A percentile compares a stretch with the other conserved stretches of the same genome.
Evolutionary conservation across 2,888 invertebrate species (phyloP).

Genomic region (Autographa gamma): DNA sequence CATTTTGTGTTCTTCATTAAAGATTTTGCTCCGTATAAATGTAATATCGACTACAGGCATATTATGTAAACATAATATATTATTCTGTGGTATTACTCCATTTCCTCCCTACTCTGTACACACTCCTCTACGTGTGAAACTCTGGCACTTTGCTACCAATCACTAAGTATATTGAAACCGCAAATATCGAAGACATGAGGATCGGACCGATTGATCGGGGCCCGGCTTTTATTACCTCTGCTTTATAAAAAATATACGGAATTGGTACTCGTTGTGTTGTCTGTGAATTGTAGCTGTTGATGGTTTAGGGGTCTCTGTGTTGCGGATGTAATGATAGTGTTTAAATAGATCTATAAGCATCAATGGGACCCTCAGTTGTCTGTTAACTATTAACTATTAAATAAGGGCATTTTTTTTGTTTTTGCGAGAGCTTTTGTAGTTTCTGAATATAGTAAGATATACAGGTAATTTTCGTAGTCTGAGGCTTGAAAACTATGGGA

Average conservation of each 20-base stretch:
- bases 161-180: conserved; percentile 64
- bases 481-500: too few relatives aligned
- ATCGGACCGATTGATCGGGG: conserved; percentile 47
- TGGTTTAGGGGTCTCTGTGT: neutral
- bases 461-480: too few relatives aligned
- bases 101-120: neutral
- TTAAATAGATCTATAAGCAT: neutral
- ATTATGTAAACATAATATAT: too few relatives aligned
- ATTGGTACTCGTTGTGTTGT: conserved; percentile 15
- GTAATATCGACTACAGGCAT: too few relatives aligned
- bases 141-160: conserved; percentile 54
- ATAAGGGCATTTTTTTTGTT: too few relatives aligned
- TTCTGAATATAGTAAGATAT: too few relatives aligned
- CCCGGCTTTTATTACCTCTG: conserved; percentile 15
- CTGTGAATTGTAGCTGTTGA: conserved; percentile 11
- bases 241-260: conserved; percentile 48
- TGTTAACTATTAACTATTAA: too few relatives aligned
- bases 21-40: too few relatives aligned
- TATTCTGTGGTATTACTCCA: conserved; percentile 4
- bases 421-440: too few relatives aligned
- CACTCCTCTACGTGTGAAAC: conserved; percentile 62
- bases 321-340: neutral
- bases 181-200: conserved; percentile 60
- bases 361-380: too few relatives aligned
- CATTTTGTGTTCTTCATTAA: too few relatives aligned